Percentiles rank a stretch among this genome's conserved stretches.
Conservation (phyloP, 2,888 invertebrate species). For the Gortyna flavago region DNA sequence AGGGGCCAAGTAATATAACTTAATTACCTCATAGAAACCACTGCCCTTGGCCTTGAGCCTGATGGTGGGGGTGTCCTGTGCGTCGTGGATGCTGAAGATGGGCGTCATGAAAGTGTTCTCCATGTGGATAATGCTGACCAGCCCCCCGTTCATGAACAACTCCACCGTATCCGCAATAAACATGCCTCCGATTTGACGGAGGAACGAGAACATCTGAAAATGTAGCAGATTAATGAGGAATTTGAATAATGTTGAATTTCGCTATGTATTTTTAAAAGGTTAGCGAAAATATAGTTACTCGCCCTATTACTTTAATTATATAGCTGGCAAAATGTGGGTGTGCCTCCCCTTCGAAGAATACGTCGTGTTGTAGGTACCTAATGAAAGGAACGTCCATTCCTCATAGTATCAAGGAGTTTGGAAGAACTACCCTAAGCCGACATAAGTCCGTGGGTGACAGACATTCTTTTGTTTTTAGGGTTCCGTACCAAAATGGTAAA, state of each 20-base stretch:
- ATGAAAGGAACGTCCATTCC: too few relatives aligned
- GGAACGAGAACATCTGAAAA: constrained; percentile 74
- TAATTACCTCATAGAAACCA: constrained; percentile 13
- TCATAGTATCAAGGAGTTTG: too few relatives aligned
- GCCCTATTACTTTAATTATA: too few relatives aligned
- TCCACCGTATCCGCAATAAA: constrained; percentile 76
- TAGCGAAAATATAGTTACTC: too few relatives aligned
- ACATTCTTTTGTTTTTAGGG: too few relatives aligned
- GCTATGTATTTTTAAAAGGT: too few relatives aligned
- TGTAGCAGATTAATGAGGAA: neutral
- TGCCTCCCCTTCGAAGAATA: too few relatives aligned
- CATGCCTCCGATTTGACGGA: constrained; percentile 68
- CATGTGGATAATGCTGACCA: constrained; percentile 73
- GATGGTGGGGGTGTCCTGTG: constrained; percentile 68
- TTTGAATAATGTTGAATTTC: neutral
- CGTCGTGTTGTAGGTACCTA: too few relatives aligned
- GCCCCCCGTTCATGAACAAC: constrained; percentile 68
- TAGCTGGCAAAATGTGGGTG: too few relatives aligned
- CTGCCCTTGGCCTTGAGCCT: constrained; percentile 70
- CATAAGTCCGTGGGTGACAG: too few relatives aligned
- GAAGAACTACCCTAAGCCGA: too few relatives aligned
- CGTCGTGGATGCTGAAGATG: constrained; percentile 72
- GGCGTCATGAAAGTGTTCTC: constrained; percentile 75
- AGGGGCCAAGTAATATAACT: neutral
- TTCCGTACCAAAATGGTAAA: too few relatives aligned